phyloP scores from a whole-genome alignment of 2,888 invertebrate genomes.

The Cataglyphis altisquamis region DNA sequence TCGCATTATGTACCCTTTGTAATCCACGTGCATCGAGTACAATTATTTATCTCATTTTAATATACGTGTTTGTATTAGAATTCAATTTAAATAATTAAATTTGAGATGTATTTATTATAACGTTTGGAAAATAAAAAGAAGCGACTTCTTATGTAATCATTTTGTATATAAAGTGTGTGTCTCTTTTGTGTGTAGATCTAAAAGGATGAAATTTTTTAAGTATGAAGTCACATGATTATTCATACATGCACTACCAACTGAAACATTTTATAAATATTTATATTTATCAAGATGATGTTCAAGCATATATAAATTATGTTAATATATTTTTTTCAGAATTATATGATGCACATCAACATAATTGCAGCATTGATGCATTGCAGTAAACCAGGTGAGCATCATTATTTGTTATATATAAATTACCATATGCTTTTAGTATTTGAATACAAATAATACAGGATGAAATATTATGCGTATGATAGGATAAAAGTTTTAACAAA shows the following conservation, averaged over 20 bases:
- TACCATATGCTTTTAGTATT: neutral
- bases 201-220: conserved; percentile 29
- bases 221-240: conserved; percentile 67
- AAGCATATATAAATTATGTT: neutral
- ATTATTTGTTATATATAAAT: neutral
- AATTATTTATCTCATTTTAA: neutral
- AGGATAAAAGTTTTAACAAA: neutral
- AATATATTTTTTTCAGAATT: conserved; percentile 19
- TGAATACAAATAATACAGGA: conserved; percentile 11
- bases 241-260: conserved; percentile 74
- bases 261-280: conserved; percentile 12
- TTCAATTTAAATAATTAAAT: neutral
- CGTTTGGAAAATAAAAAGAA: neutral
- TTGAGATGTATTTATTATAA: neutral
- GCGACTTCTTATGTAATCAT: neutral
- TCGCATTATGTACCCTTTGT: neutral
- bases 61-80: neutral
- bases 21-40: conserved; percentile 19
- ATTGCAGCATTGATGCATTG: neutral
- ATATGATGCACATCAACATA: neutral
- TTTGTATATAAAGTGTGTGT: neutral
- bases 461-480: neutral
- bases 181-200: neutral
- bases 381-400: conserved; percentile 5
- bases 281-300: neutral